Percentiles rank a stretch among this genome's conserved stretches.
Evolutionary conservation across 2,888 invertebrate genomes (phyloP).

Genomic region (Teleogryllus oceanicus): DNA sequence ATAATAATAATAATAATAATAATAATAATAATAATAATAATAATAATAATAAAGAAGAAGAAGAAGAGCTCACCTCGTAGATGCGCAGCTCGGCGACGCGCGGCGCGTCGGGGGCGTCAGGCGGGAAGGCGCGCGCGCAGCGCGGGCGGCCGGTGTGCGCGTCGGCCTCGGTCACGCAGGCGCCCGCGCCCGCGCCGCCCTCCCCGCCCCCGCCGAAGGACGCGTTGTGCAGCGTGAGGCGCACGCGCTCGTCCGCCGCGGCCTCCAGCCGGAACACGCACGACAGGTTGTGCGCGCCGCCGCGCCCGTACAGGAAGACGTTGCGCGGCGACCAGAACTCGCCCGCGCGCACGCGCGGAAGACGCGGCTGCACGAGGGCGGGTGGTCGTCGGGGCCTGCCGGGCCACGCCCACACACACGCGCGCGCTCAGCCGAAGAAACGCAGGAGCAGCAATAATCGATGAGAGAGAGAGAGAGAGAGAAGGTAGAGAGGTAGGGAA

Average conservation of each 20-base stretch:
- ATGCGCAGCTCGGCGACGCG: neutral
- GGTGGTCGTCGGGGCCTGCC: conserved; percentile 50
- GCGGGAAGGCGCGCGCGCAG: conserved; percentile 49
- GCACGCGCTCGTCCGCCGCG: conserved; percentile 56
- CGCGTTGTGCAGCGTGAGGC: conserved; percentile 65
- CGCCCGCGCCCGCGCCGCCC: conserved; percentile 41
- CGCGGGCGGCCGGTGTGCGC: conserved; percentile 66
- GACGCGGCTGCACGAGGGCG: conserved; percentile 56
- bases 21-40: too few relatives aligned
- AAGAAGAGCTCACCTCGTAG: neutral
- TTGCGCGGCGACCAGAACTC: conserved; percentile 66
- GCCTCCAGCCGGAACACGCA: conserved; percentile 76
- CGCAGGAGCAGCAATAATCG: too few relatives aligned
- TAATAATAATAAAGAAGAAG: too few relatives aligned
- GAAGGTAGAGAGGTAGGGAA: too few relatives aligned
- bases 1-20: too few relatives aligned
- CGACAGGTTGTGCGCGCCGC: conserved; percentile 71
- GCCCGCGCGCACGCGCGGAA: conserved; percentile 54
- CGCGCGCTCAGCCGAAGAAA: too few relatives aligned
- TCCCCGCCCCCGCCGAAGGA: conserved; percentile 61
- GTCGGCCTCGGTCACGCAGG: conserved; percentile 68
- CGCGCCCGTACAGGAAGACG: conserved; percentile 78
- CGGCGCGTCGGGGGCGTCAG: conserved; percentile 47
- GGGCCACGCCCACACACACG: neutral
- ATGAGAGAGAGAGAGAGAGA: too few relatives aligned